These are phyloP conservation scores for Austrofundulus limnaeus DNA, from an alignment of 2,113 vertebrate genomes.

Conservation along the genomic window DNA sequence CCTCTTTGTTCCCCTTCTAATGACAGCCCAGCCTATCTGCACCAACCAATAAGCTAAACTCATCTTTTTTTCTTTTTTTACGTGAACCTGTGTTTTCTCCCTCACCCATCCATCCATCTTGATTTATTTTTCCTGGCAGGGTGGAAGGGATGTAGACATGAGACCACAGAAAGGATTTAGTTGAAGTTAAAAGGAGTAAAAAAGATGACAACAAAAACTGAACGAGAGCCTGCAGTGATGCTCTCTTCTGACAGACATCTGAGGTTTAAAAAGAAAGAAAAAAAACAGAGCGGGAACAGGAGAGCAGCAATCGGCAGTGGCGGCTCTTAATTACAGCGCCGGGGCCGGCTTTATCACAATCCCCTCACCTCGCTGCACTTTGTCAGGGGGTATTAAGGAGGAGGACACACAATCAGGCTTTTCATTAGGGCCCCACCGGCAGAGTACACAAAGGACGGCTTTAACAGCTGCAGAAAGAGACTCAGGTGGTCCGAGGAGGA, in stretches of 20 bases:
- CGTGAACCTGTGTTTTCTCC: constrained; percentile 44
- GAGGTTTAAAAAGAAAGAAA: background rate
- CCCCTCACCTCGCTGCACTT: constrained; percentile 73
- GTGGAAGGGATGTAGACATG: background rate
- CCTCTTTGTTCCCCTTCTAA: constrained; percentile 50
- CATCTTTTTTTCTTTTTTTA: constrained; percentile 35
- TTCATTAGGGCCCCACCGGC: constrained; percentile 87
- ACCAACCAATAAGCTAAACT: constrained; percentile 67
- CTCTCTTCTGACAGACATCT: constrained; percentile 33
- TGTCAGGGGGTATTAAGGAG: constrained; percentile 88
- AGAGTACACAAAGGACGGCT: constrained; percentile 86
- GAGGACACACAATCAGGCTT: constrained; percentile 92
- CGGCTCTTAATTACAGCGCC: constrained; percentile 69
- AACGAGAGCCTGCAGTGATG: constrained; percentile 29
- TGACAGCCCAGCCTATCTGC: constrained; percentile 73
- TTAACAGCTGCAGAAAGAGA: constrained; percentile 85
- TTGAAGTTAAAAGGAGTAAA: constrained; percentile 20
- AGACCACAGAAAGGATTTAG: background rate
- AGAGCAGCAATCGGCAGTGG: constrained; percentile 45
- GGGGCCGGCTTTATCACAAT: constrained; percentile 72
- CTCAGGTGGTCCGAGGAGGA: constrained; percentile 78
- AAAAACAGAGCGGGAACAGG: background rate
- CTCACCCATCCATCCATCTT: constrained; percentile 56
- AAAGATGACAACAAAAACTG: constrained; percentile 33
- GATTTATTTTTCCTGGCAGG: constrained; percentile 75